Base-by-base conservation (phyloP, 2,888 invertebrate genomes). In the Criorhina ranunculi region DNA sequence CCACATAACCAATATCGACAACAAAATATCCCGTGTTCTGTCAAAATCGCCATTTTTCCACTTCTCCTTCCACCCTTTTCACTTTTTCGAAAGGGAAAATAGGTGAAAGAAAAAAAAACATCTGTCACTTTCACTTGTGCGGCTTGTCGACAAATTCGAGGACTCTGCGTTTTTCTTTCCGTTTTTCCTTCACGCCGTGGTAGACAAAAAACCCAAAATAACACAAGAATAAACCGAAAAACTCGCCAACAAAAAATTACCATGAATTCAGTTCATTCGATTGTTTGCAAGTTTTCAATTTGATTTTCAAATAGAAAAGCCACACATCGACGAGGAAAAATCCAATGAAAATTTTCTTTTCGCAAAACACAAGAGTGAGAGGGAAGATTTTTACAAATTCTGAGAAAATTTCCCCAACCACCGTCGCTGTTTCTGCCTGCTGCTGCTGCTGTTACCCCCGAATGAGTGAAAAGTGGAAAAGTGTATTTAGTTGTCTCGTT, bases 91-190 rank as follows among this genome's bases (percentile, higher is more conserved):
- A 62, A 31, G 42, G 12, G 62, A 75, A 79, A 85, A 85, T 60
- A 42, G 59, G 60, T 72, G 67, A 35, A 40, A 33, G 8, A 62
- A 73, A 73, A 73, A 79, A 72, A 59, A 79, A 64, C 80, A 85
- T 85, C 85, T 85, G 85, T 85, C 85, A 85, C 85, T 85, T 85
- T 85, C 85, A 85, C 85, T 85, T 85, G 80, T 85, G 85, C 85
- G 85, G 85, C 85, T 85, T 85, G 80, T 85, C 80, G 80, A 75
- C 44, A 40, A 59, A 59, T 70, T 64, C 60, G 51, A 40, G 35
- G 70, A 51, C n/a, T 7, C 64, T 67, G 15, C 60, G 66, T 35
- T 53, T 67, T 66, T 69, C 46, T 67, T 66, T 64, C 40, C 9
- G 44, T 19, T 60, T 59, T 77, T 44, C 12, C 12, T 31, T 12